phyloP scores from a whole-genome alignment of 1,140 invertebrate species.

The Drosophila cardini region DNA sequence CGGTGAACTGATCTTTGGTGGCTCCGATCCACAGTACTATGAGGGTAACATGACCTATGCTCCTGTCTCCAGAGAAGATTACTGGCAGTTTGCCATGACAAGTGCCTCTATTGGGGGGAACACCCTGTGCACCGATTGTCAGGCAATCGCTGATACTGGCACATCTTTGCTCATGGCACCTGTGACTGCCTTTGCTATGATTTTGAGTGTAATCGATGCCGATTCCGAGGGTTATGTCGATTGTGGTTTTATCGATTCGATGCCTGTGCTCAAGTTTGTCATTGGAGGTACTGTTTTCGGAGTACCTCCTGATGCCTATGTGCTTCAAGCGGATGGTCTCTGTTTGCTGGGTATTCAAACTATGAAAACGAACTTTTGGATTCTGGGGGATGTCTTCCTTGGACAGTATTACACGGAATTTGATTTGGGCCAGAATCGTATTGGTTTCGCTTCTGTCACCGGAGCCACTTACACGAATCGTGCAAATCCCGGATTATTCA shows the following conservation, averaged over 20 bases:
- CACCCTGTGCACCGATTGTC: conserved; percentile 85
- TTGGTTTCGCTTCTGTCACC: conserved; percentile 86
- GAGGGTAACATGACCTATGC: conserved; percentile 54
- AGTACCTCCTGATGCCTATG: conserved; percentile 35
- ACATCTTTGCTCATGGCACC: conserved; percentile 90
- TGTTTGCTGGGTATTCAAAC: conserved; percentile 33
- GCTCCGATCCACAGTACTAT: conserved; percentile 44
- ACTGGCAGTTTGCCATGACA: conserved; percentile 72
- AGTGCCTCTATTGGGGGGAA: conserved; percentile 27
- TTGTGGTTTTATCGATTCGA: background rate
- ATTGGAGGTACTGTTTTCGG: conserved; percentile 48
- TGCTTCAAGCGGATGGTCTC: background rate
- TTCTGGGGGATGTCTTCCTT: conserved; percentile 87
- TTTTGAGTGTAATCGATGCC: background rate
- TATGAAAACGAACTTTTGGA: conserved; percentile 45
- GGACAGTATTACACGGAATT: conserved; percentile 89
- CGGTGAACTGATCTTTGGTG: conserved; percentile 65
- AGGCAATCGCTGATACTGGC: conserved; percentile 91
- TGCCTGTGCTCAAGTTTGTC: conserved; percentile 46
- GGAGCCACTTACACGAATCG: conserved; percentile 21
- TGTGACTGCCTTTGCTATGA: conserved; percentile 84
- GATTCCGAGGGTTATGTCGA: background rate
- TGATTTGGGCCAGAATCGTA: conserved; percentile 87
- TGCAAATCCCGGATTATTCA: background rate
- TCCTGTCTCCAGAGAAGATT: conserved; percentile 45